These are phyloP conservation scores for Pseudococcus viburni DNA, from an alignment of 2,888 invertebrate genomes.

Conservation along the genomic window DNA sequence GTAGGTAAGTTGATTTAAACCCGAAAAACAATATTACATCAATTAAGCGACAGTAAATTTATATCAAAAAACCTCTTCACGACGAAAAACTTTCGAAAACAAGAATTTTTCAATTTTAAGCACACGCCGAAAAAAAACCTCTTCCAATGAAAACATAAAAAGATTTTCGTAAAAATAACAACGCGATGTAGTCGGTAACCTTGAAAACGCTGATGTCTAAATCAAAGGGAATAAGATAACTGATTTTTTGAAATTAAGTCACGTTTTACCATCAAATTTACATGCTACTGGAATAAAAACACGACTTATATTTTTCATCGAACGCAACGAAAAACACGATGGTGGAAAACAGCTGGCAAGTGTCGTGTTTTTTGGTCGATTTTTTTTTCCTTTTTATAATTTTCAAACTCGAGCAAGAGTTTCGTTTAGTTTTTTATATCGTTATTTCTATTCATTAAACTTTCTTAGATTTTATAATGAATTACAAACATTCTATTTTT, in stretches of 20 bases:
- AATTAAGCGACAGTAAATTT: neutral
- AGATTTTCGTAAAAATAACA: neutral
- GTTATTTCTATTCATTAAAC: constrained; percentile 2
- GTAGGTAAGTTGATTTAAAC: neutral
- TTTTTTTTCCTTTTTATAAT: neutral
- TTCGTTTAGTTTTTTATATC: neutral
- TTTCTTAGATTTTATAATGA: constrained; percentile 30
- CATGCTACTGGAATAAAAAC: constrained; percentile 12
- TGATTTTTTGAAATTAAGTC: constrained; percentile 27
- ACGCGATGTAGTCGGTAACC: neutral
- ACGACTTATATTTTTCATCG: constrained; percentile 9
- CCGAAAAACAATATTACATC: neutral
- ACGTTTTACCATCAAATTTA: constrained; percentile 33
- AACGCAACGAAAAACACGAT: neutral
- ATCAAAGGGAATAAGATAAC: neutral
- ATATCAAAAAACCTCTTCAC: neutral
- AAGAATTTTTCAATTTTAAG: constrained; percentile 3
- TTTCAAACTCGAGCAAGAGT: neutral
- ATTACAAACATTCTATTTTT: constrained; percentile 25
- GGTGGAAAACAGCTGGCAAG: neutral
- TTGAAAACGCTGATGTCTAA: constrained; percentile 3
- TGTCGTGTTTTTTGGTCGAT: neutral
- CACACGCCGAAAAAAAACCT: neutral
- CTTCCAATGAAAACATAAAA: neutral
- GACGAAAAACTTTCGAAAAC: neutral